Conservation (phyloP, 1,140 invertebrate species). For the Drosophila ambigua region DNA sequence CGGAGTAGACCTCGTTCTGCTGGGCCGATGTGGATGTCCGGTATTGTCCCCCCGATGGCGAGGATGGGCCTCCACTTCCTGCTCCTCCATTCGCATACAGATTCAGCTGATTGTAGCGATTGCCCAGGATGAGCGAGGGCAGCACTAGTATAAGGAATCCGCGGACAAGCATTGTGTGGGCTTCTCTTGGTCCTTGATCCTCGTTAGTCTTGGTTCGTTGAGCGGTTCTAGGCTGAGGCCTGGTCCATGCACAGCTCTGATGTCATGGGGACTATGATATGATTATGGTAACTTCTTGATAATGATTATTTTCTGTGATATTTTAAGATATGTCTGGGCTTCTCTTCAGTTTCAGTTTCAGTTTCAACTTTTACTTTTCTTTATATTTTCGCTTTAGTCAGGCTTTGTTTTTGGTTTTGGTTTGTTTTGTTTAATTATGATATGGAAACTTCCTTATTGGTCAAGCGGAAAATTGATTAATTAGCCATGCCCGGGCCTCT, state of each 20-base stretch:
- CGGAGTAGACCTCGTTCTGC: conserved; percentile 71
- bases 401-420: background rate
- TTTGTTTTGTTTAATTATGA: conserved; percentile 53
- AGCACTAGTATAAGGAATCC: conserved; percentile 26
- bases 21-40: conserved; percentile 29
- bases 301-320: background rate
- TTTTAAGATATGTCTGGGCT: conserved; percentile 15
- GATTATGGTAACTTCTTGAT: background rate
- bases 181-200: conserved; percentile 1
- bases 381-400: conserved; percentile 2
- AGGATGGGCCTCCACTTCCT: conserved; percentile 8
- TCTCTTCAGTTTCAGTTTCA: conserved; percentile 1
- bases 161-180: conserved; percentile 43
- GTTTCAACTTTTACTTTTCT: conserved; percentile 18
- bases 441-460: conserved; percentile 61
- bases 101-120: conserved; percentile 49
- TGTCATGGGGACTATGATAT: conserved; percentile 15
- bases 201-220: conserved; percentile 20
- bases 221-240: conserved; percentile 38
- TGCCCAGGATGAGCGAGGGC: conserved; percentile 21
- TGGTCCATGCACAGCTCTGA: background rate
- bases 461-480: conserved; percentile 82
- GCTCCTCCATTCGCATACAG: conserved; percentile 36
- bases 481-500: conserved; percentile 50
- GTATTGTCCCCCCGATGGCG: conserved; percentile 1